Base-by-base conservation (phyloP, 1,140 invertebrate genomes). In the Ectropis grisescens region DNA sequence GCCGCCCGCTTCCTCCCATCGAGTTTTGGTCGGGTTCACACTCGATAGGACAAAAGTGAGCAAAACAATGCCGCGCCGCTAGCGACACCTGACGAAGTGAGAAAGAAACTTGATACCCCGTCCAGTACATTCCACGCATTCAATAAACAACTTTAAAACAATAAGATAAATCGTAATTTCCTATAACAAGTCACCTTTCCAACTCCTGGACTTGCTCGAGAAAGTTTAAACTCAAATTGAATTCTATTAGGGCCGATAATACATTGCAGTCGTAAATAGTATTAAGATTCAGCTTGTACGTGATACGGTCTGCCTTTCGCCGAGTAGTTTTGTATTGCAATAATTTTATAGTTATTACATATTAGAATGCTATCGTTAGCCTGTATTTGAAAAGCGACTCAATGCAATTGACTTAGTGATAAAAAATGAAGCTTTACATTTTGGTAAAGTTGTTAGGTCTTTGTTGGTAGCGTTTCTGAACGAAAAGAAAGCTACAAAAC, bases 311-410 rank as follows among this genome's bases (percentile, higher is more conserved):
- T 66, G 49, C 58, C 65, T 72, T 75, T 78, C 66, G 60, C 64
- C 60, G 53, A 64, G 66, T 75, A 66, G 64, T 69, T 71, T 67
- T 58, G 64, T 72, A 71, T 64, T 71, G 62, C 55, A 72, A 72
- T 72, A 72, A 71, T 75, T 75, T 75, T 68, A 72, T 75, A 79
- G 69, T 74, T 72, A 68, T 74, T 78, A 70, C 64, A 66, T 58
- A 65, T 66, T 69, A 67, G 54, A 58, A 59, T 41, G 55, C 40
- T 58, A 65, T 62, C 54, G 41, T 45, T 48, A 41, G 41, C 40
- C 44, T 47, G 39, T 32, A 32, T 44, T 53, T 33, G 30, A 40
- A 19, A 19, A 19, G 3, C 3, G 16, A 19, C 8, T 8, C 8
- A 19, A 19, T 4, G 16, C 8, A 19, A 19, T 19, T 19, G 16